Conservation (phyloP, 2,888 invertebrate species). For the Lasiommata megera region DNA sequence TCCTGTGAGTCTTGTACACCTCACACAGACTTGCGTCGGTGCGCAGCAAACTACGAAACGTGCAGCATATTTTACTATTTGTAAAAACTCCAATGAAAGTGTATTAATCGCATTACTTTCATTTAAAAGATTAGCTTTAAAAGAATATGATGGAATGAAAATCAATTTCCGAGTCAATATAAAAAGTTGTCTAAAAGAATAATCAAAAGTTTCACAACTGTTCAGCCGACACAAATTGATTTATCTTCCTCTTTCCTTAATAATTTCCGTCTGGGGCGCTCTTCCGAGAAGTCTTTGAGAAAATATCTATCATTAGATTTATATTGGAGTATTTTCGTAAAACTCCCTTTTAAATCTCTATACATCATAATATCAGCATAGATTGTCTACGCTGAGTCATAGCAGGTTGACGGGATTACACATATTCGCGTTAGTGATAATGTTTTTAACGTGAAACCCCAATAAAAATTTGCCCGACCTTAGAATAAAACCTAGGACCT, state of each 20-base stretch:
- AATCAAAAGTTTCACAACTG: conserved; percentile 15
- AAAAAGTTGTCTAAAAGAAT: conserved; percentile 11
- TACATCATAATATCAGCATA: too few species aligned
- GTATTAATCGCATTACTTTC: not conserved
- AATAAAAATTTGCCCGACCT: too few species aligned
- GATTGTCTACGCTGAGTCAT: too few species aligned
- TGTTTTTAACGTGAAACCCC: too few species aligned
- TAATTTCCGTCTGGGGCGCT: conserved; percentile 6
- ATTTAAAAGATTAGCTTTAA: not conserved
- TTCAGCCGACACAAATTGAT: conserved; percentile 18
- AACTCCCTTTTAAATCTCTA: not conserved
- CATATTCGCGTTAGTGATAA: too few species aligned
- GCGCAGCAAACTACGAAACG: too few species aligned
- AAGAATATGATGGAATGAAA: conserved; percentile 4
- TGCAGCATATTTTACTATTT: too few species aligned
- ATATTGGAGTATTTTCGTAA: not conserved
- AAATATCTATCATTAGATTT: not conserved
- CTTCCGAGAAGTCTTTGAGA: not conserved
- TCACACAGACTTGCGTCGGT: too few species aligned
- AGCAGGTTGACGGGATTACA: too few species aligned
- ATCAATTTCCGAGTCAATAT: conserved; percentile 14
- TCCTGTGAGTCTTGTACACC: too few species aligned
- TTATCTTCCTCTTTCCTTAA: conserved; percentile 7
- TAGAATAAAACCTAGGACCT: too few species aligned
- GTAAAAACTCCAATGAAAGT: too few species aligned